Evolutionary conservation across 1,140 invertebrate genomes (phyloP).

Genomic region (Oncopeltus fasciatus): DNA sequence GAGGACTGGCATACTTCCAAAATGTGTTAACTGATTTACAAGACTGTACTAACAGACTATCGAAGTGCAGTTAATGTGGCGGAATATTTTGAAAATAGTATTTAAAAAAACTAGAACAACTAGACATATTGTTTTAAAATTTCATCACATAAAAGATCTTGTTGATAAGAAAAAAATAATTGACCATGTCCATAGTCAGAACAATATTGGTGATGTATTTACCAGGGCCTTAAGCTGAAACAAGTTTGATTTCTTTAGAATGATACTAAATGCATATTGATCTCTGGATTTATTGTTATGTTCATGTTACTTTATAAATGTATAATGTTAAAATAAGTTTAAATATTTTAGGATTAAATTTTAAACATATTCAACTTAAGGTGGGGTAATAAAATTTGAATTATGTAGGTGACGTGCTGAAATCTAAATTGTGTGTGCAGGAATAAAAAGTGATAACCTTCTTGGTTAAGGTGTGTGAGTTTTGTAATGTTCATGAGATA

Average conservation of each 20-base stretch:
- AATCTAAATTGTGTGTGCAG: background rate
- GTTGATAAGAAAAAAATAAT: background rate
- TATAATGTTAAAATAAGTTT: background rate
- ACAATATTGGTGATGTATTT: background rate
- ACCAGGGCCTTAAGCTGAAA: too few relatives aligned
- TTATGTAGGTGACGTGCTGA: background rate
- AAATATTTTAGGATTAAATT: background rate
- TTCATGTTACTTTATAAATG: background rate
- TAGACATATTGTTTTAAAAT: too few relatives aligned
- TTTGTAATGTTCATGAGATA: too few relatives aligned
- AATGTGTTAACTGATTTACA: background rate
- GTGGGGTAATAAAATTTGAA: background rate
- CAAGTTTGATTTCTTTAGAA: background rate
- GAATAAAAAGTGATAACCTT: background rate
- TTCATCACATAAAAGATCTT: too few relatives aligned
- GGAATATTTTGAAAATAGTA: background rate
- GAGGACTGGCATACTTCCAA: background rate
- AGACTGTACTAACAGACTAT: background rate
- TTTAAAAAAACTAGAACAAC: background rate
- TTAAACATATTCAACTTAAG: too few relatives aligned
- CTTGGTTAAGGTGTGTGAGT: background rate
- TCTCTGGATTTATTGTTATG: background rate
- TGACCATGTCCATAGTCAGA: background rate
- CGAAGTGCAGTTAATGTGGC: background rate
- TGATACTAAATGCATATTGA: background rate